A percentile compares a stretch with the other conserved stretches of the same genome.
phyloP scores from a whole-genome alignment of 2,797 vertebrate genomes.

The Phrynocephalus guinanensis region DNA sequence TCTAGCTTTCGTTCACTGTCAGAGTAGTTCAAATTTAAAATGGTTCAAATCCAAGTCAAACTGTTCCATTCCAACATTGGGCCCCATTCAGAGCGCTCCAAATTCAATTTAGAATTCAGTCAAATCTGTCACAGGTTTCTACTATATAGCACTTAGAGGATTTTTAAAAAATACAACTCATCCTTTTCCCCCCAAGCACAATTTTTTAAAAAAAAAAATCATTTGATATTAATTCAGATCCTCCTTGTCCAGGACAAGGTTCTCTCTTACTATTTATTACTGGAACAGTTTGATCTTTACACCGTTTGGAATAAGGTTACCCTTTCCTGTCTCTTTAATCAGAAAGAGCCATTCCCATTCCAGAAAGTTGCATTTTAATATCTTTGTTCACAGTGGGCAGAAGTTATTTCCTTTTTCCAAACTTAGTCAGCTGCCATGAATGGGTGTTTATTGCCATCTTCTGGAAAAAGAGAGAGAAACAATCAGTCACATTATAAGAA shows the following conservation, averaged over 20 bases:
- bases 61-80: too few relatives aligned
- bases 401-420: background rate
- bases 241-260: background rate
- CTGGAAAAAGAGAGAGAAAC: constrained; percentile 24
- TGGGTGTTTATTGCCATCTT: constrained; percentile 37
- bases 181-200: too few relatives aligned
- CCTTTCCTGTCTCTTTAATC: background rate
- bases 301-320: background rate
- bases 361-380: background rate
- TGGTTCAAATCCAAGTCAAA: too few relatives aligned
- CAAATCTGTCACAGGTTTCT: too few relatives aligned
- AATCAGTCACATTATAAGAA: background rate
- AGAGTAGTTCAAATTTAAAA: too few relatives aligned
- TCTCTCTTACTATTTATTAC: background rate
- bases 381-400: background rate
- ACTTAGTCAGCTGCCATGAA: constrained; percentile 1
- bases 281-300: background rate
- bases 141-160: too few relatives aligned
- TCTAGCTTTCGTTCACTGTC: too few relatives aligned
- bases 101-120: too few relatives aligned
- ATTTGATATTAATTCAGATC: background rate
- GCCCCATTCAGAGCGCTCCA: too few relatives aligned
- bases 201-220: too few relatives aligned
- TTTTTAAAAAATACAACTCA: background rate
- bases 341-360: too few relatives aligned